Evolutionary conservation across 2,113 vertebrate species (phyloP), one percentile per base, ranked within the genome.

Genomic region (Oncorhynchus kisutch): DNA sequence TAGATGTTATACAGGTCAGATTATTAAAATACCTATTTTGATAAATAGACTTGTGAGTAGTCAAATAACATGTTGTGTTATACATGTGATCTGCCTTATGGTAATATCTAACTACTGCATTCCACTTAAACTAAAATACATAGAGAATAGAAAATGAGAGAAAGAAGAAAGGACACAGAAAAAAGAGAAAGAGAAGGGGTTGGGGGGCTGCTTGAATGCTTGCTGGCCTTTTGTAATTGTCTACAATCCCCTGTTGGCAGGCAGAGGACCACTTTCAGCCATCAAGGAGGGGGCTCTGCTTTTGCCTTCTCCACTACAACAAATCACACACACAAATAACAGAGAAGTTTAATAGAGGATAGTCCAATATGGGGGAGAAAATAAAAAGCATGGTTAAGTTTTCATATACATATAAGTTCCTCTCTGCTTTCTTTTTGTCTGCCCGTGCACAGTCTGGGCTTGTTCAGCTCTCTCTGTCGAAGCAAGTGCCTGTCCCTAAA

Each of bases 241-340:
- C 95, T 98, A 98, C 94, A 97, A 95, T 97, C 96, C 96, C 96
- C 97, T 99, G 97, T 97, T 93, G 95, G 96, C 95, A 94, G 91
- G 96, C 96, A 98, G 96, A 98, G 95, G 95, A 98, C 95, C 96
- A 96, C 94, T 96, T 97, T 98, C 96, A 97, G 96, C 95, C 97
- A 97, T 98, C 97, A 95, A 96, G 95, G 96, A 97, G 94, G 91
- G 91, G 95, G 95, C 95, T 96, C 95, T 97, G 96, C 97, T 95
- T 96, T 96, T 98, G 96, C 96, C 96, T 98, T 98, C 97, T 98
- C 96, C 96, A 97, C 97, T 99, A 99, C 93, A 97, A 99, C 51
- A 98, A 97, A 95, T 96, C 95, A 98, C 96, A 97, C 96, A 90
- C 90, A 92, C 97, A 99, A 96, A 98, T 97, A 96, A 98, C 96